Base-by-base conservation (phyloP, 2,113 vertebrate species). In the Smithornis capensis region DNA sequence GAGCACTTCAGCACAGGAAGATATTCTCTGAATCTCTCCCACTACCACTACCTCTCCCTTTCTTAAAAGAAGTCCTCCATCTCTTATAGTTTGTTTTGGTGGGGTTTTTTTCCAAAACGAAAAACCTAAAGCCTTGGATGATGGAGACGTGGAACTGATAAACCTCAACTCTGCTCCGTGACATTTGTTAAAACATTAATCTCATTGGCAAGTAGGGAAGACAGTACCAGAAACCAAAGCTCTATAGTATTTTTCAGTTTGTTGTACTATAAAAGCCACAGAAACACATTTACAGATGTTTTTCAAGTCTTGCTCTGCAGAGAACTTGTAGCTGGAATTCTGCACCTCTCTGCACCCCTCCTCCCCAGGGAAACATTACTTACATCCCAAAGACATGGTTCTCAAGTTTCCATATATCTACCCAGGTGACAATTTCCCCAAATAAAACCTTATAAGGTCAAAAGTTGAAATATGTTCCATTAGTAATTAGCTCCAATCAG, bases 31-130 rank as follows among this genome's bases (percentile, higher is more conserved):
- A 84, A 78, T 7, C 7, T 31, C 7, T 7, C 5, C 11, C 14
- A 19, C 6, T 19, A 37, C 4, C 4, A 16, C 5, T 3, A 42
- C 5, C 27, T 1, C 4, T 1, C 11, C 6, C 14, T 44, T 77
- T 57, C 27, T 63, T 80, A 31, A 75, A 11, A 10, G 15, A 83
- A 37, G 8, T n/a, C 35, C 52, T 19, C 17, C 40, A 9, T 31
- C 19, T 70, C 22, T 31, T 31, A 33, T 0, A 59, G 33, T 14
- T 70, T 6, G 35, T 12, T 75, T 9, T 15, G 13, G 21, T 12
- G 13, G n/a, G n/a, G 27, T 53, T 38, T 49, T 35, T 22, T 14
- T 6, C 10, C 23, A 12, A 67, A 44, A 24, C 10, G 33, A n/a
- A 83, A 38, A 53, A 10, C 1, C 45, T n/a, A 44, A 31, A 28